Conservation (phyloP, 2,888 invertebrate genomes). For the Hypena proboscidalis region DNA sequence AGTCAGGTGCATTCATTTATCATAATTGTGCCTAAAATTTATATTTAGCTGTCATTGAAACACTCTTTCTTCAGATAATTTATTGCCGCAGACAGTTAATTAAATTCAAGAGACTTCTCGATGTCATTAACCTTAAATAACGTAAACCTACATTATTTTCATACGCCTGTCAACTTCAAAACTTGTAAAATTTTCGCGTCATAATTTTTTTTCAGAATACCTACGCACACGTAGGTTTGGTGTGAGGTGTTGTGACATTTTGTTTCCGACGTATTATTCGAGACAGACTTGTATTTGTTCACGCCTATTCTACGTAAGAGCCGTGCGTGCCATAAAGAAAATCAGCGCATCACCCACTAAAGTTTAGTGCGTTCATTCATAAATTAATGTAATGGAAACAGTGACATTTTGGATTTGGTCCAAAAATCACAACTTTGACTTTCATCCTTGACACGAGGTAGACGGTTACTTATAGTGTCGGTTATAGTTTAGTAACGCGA, state of each 20-base stretch:
- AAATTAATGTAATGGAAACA: constrained; percentile 54
- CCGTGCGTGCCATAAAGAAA: constrained; percentile 32
- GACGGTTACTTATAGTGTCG: constrained; percentile 42
- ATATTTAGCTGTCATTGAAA: too few relatives aligned
- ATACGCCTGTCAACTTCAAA: constrained; percentile 35
- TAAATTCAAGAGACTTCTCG: neutral
- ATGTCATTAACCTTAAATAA: constrained; percentile 30
- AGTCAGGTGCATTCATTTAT: constrained; percentile 19
- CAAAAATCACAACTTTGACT: constrained; percentile 62
- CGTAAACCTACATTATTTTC: constrained; percentile 20
- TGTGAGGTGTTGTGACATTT: constrained; percentile 34
- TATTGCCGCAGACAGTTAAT: too few relatives aligned
- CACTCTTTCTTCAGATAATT: too few relatives aligned
- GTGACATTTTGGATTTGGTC: constrained; percentile 56
- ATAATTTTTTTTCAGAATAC: constrained; percentile 20
- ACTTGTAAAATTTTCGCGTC: constrained; percentile 30
- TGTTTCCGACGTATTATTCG: constrained; percentile 28
- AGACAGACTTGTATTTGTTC: constrained; percentile 18
- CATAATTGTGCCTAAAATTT: neutral
- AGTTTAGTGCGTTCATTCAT: constrained; percentile 58
- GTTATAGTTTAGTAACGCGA: constrained; percentile 30
- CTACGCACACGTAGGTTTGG: constrained; percentile 18
- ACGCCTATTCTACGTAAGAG: constrained; percentile 28
- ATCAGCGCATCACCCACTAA: constrained; percentile 29
- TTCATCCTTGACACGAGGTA: constrained; percentile 62